Conservation (phyloP, 53 echinoderm and acorn worm species). For the Astropecten irregularis region DNA sequence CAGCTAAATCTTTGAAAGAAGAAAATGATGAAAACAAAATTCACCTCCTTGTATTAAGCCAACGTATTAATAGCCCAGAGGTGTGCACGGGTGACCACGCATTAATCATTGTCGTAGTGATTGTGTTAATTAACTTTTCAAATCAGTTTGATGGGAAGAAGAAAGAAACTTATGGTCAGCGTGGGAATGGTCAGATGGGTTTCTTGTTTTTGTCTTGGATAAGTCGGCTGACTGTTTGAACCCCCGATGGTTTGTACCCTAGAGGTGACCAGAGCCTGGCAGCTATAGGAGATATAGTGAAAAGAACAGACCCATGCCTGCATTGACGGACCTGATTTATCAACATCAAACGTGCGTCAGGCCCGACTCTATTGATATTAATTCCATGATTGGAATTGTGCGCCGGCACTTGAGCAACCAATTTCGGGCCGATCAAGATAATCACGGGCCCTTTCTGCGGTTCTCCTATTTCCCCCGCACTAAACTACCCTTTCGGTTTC, state of each 20-base stretch:
- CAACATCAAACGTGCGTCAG: slow-evolving; percentile 40
- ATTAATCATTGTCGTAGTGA: neutral
- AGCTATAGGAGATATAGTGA: neutral
- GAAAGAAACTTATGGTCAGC: too few relatives aligned
- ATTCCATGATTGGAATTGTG: slow-evolving; percentile 53
- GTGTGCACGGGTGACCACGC: neutral
- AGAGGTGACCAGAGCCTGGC: slow-evolving; percentile 2
- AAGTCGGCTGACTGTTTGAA: neutral
- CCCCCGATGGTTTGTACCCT: neutral
- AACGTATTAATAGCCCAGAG: too few relatives aligned
- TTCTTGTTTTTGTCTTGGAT: too few relatives aligned
- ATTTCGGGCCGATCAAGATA: slow-evolving; percentile 50
- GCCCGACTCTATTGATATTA: slow-evolving; percentile 35
- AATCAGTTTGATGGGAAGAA: too few relatives aligned
- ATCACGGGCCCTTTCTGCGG: neutral
- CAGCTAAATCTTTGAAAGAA: too few relatives aligned
- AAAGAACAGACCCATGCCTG: neutral
- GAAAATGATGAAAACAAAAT: too few relatives aligned
- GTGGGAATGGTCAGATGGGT: too few relatives aligned
- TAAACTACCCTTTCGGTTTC: neutral
- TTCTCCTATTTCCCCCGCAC: neutral
- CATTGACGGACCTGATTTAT: slow-evolving; percentile 35
- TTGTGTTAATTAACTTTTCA: slow-evolving; percentile 10
- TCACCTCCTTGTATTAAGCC: too few relatives aligned
- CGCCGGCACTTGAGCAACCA: slow-evolving; percentile 46